These are phyloP conservation scores for Notechis scutatus DNA, from an alignment of 2,113 vertebrate species.

Conservation along the genomic window DNA sequence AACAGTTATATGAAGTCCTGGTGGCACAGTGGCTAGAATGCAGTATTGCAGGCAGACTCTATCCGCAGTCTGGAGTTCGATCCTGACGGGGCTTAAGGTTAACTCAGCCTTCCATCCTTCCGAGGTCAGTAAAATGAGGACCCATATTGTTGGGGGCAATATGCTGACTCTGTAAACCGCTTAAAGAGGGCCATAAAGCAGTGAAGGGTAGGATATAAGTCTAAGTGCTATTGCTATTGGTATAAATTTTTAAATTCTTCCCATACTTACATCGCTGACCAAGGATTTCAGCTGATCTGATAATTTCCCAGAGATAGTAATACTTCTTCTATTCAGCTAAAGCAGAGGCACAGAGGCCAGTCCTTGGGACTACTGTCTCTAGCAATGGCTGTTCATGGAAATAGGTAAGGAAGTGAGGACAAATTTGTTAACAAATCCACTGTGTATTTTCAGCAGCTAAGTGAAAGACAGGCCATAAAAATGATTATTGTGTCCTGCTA, in stretches of 20 bases:
- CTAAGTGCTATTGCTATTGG: neutral
- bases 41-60: neutral
- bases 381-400: neutral
- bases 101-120: neutral
- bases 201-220: neutral
- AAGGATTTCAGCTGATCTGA: neutral
- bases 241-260: neutral
- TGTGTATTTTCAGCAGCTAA: neutral
- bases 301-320: neutral
- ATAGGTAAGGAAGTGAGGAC: neutral
- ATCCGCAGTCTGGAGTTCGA: neutral
- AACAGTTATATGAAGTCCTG: neutral
- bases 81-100: neutral
- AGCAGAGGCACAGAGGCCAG: neutral
- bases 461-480: neutral
- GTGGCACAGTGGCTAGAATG: neutral
- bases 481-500: neutral
- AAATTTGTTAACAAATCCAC: neutral
- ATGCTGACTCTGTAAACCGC: neutral
- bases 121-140: neutral
- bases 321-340: neutral
- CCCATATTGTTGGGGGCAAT: neutral
- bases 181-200: neutral
- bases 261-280: neutral
- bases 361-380: neutral